Conservation (phyloP, 2,888 invertebrate genomes). For the Hydraecia micacea region DNA sequence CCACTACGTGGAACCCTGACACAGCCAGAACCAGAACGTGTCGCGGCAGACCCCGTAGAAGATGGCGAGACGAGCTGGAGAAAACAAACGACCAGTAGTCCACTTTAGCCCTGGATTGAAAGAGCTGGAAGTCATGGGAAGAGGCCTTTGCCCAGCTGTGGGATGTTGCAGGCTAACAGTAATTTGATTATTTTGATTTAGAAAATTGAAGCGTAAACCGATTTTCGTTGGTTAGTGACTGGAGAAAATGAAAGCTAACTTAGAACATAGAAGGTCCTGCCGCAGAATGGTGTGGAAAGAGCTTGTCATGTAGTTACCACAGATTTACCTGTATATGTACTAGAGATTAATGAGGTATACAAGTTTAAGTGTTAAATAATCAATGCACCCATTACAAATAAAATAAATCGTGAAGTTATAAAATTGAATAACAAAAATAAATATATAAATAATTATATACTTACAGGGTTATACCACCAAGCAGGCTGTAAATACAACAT, state of each 20-base stretch:
- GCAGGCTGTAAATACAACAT: conserved; percentile 92
- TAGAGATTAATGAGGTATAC: not conserved
- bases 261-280: not conserved
- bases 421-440: not conserved
- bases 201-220: not conserved
- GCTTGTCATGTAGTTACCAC: not conserved
- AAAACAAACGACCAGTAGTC: too few species aligned
- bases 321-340: not conserved
- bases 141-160: not conserved
- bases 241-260: not conserved
- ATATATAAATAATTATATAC: conserved; percentile 83
- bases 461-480: conserved; percentile 98
- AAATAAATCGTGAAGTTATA: not conserved
- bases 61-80: too few species aligned
- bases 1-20: too few species aligned
- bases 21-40: too few species aligned
- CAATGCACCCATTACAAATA: not conserved
- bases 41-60: too few species aligned
- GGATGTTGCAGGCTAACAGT: not conserved
- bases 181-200: not conserved
- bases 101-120: too few species aligned
- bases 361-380: not conserved
- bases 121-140: not conserved
- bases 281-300: not conserved
- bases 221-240: not conserved